Evolutionary conservation across 2,888 invertebrate genomes (phyloP), one percentile per base, ranked within the genome.

Genomic region (Andrena minutula): DNA sequence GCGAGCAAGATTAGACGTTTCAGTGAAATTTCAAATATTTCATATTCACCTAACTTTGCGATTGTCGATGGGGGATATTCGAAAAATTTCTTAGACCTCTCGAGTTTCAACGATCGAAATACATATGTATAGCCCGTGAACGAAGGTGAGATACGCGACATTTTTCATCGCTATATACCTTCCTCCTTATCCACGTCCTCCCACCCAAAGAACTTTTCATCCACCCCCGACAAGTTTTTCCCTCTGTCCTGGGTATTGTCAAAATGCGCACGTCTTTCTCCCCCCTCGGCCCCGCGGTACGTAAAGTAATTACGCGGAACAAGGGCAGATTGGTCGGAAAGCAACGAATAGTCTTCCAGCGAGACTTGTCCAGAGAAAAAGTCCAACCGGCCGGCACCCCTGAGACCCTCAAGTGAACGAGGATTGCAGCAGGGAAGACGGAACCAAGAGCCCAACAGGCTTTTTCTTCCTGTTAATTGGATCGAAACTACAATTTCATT

Each of bases 251-350:
- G 2, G n/a, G n/a, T 12, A 47, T 47, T 61, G 61, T 61, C 35
- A 26, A 53, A n/a, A 32, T 20, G 10, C 41, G 10, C 49, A 23
- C n/a, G 32, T 49, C 41, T 1, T 16, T 41, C 41, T 1, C 5
- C 20, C 41, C 12, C 1, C 12, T 49, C 58, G 12, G 3, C 5
- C 16, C 28, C 10, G 7, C 41, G n/a, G 16, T 47, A 23, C 26
- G 30, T 61, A n/a, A 73, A 73, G 66, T 60, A 61, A 61, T 73
- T 66, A 73, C 66, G 47, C 30, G 6, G n/a, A 47, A 65, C 51
- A 41, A 26, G 28, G 32, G 23, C 10, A 3, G 10, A 28, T 60
- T 8, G 28, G 70, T 28, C 2, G 10, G 35, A 71, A 32, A 53
- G 41, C 60, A 35, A 53, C 23, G 56, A 30, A 32, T 47, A 23